phyloP scores from a whole-genome alignment of 2,888 invertebrate genomes.

The Campoletis raptor region DNA sequence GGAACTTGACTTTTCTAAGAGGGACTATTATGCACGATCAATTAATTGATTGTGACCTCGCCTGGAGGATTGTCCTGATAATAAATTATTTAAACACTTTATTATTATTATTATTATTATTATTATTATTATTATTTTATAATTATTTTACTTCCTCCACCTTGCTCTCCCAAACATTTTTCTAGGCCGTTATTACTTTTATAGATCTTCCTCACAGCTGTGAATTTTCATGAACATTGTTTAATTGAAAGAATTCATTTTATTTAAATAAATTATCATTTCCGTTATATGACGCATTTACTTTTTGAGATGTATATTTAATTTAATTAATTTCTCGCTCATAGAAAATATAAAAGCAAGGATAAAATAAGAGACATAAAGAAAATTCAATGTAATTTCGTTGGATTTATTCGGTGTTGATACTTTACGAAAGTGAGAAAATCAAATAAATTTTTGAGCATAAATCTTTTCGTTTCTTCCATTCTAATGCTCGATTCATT shows the following conservation, averaged over 20 bases:
- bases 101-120: constrained; percentile 39
- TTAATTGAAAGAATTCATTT: not conserved
- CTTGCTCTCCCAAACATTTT: constrained; percentile 45
- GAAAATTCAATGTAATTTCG: not conserved
- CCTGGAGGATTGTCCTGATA: constrained; percentile 56
- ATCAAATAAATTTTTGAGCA: not conserved
- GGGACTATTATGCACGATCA: constrained; percentile 27
- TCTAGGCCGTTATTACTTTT: constrained; percentile 70
- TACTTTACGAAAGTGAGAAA: not conserved
- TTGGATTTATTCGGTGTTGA: not conserved
- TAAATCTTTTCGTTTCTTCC: not conserved
- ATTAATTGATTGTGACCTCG: constrained; percentile 44
- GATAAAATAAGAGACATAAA: not conserved
- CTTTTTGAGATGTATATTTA: not conserved
- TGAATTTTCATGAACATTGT: not conserved
- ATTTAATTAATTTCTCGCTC: not conserved
- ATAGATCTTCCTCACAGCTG: constrained; percentile 21
- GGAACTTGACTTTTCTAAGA: constrained; percentile 43
- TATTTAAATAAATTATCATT: constrained; percentile 17
- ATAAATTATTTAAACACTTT: constrained; percentile 51
- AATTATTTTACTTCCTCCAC: constrained; percentile 49
- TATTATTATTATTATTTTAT: constrained; percentile 29
- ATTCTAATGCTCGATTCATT: not conserved
- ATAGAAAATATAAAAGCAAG: not conserved
- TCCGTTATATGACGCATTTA: not conserved